A percentile compares a stretch with the other conserved stretches of the same genome.
Evolutionary conservation across 2,888 invertebrate species (phyloP).

Genomic region (Zonitis immaculata): DNA sequence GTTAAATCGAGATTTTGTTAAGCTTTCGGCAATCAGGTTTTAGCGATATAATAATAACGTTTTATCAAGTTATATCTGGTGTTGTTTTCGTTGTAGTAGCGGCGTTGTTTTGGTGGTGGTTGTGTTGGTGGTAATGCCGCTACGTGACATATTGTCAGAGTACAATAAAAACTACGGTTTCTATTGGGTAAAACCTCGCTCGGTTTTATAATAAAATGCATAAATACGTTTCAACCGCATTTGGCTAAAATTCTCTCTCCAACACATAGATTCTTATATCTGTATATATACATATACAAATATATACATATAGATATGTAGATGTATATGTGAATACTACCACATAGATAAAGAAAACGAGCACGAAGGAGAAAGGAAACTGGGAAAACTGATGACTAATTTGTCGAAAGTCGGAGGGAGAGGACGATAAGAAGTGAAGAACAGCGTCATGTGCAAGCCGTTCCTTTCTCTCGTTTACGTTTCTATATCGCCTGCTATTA

Average conservation of each 20-base stretch:
- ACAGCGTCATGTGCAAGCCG: slow-evolving; percentile 34
- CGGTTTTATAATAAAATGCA: slow-evolving; percentile 30
- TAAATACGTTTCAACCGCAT: slow-evolving; percentile 35
- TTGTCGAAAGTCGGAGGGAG: slow-evolving; percentile 42
- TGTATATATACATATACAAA: neutral
- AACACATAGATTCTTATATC: too few species aligned
- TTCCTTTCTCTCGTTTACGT: slow-evolving; percentile 11
- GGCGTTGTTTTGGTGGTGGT: slow-evolving; percentile 4
- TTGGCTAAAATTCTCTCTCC: slow-evolving; percentile 27
- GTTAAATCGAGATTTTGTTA: slow-evolving; percentile 24
- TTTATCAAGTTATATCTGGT: slow-evolving; percentile 35
- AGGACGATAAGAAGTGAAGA: slow-evolving; percentile 33
- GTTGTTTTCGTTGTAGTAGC: slow-evolving; percentile 18
- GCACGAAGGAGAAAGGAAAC: slow-evolving; percentile 34
- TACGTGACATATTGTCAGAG: slow-evolving; percentile 45
- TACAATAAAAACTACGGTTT: slow-evolving; percentile 34
- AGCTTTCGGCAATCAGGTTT: slow-evolving; percentile 38
- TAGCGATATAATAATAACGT: slow-evolving; percentile 35
- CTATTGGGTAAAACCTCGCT: slow-evolving; percentile 5
- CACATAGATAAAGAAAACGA: slow-evolving; percentile 17
- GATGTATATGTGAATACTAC: neutral
- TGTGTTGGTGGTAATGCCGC: slow-evolving; percentile 11
- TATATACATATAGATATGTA: neutral
- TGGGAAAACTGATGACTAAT: slow-evolving; percentile 46
- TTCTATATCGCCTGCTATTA: neutral